A percentile compares a stretch with the other conserved stretches of the same genome.
Evolutionary conservation across 2,888 invertebrate genomes (phyloP).

Genomic region (Autographa gamma): DNA sequence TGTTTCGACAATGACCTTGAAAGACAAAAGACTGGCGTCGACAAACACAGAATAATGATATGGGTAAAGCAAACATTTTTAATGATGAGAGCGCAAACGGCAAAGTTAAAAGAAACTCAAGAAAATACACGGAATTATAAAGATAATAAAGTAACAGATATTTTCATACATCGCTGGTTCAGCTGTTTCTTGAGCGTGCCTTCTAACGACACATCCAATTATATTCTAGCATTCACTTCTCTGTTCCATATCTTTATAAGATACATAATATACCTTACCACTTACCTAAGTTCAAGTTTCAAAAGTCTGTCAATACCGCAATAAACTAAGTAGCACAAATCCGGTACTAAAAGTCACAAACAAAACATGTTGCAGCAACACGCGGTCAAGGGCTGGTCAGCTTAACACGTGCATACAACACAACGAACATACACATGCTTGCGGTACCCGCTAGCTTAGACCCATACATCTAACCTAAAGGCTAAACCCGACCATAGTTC

Average conservation of each 20-base stretch:
- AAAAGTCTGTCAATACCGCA: too few relatives aligned
- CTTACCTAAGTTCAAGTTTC: too few relatives aligned
- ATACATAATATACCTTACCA: too few relatives aligned
- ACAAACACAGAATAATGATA: conserved; percentile 6
- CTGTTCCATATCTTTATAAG: neutral
- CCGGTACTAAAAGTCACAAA: neutral
- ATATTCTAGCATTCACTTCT: neutral
- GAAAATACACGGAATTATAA: neutral
- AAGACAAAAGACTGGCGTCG: neutral
- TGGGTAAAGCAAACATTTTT: conserved; percentile 4
- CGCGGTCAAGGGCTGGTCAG: neutral
- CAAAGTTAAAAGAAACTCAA: neutral
- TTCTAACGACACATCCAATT: neutral
- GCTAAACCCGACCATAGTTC: conserved; percentile 8
- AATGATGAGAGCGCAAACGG: conserved; percentile 5
- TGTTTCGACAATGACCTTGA: conserved; percentile 3
- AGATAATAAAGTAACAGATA: conserved; percentile 2
- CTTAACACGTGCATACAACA: neutral
- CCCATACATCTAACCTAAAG: conserved; percentile 8
- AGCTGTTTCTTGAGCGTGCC: neutral
- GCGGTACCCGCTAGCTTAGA: neutral
- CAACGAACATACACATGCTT: neutral
- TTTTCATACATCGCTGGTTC: conserved; percentile 7
- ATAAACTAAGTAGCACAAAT: neutral
- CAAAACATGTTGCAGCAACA: neutral